Base-by-base conservation (phyloP, 2,113 vertebrate genomes). In the Lates calcarifer region DNA sequence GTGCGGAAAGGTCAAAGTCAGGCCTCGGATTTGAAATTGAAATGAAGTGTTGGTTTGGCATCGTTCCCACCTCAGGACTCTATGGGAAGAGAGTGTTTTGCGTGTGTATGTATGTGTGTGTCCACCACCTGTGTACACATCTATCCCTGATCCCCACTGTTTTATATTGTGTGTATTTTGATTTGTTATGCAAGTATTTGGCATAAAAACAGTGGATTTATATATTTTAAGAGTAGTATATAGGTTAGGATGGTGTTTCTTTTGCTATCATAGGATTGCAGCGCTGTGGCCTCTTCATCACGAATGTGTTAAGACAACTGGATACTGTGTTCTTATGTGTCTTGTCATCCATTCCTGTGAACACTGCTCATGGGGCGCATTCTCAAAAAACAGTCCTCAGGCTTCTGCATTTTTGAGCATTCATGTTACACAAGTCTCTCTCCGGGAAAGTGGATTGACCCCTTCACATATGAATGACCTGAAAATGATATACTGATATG, bases 1-100 rank as follows among this genome's bases (percentile, higher is more conserved):
- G 77, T 89, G 81, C 77, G 71, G 51, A 85, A 86, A 91, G 87
- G 91, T 94, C 92, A 94, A 93, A 91, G 90, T 91, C 82, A 87
- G 85, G 89, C 70, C 89, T 87, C 65, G 10, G 76, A 91, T 92
- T 84, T 90, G 69, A 92, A 93, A 93, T 85, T 89, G 79, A 92
- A 93, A 93, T 93, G 74, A 94, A 92, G 87, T 92, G 88, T 85
- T 86, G 87, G 76, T 88, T 85, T 92, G 86, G 87, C 91, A 83
- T 39, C 0, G 15, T 73, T 85, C 90, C 90, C 83, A 85, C 74
- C 9, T 68, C 74, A 72, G 60, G 33, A 70, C 74, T 84, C 80
- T 37, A 68, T 88, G 80, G 73, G 84, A 57, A 78, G 9, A 49
- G 35, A 28, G 58, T 72, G 35, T 74, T n/a, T 64, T 85, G 43